Evolutionary conservation across 2,797 vertebrate species (phyloP), one percentile per base, ranked within the genome.

Genomic region (Pseudochaenichthys georgianus): DNA sequence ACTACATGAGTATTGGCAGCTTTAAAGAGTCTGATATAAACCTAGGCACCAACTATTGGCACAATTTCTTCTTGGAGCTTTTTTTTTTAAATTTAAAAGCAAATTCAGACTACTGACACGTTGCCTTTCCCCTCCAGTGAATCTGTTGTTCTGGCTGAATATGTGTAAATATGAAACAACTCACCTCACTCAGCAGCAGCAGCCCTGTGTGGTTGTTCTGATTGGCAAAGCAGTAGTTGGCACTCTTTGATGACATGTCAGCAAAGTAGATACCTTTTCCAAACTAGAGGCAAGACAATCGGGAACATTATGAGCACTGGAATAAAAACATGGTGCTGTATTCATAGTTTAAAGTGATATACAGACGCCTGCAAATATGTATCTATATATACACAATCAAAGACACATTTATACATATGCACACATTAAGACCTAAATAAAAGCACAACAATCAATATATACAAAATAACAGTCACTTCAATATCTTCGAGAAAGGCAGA

Each of bases 191-290:
- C 21, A 98, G 92, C 6, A 97, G 88, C 65, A 98, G 86, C 43
- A 98, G 89, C 1, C 96, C 97, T 0, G 82, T 60, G 3, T 95
- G 83, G 75, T 92, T 96, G 70, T 93, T 86, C 66, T 85, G 94
- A 55, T 73, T 95, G 65, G 96, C 86, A 54, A 96, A 97, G 86
- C 97, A 98, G 90, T 98, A 98, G 92, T 98, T 97, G 81, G 96
- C 97, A 51, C 97, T 97, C 85, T 98, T 98, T 43, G 97, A 98
- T 1, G 97, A 97, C 96, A 98, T 97, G 89, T 98, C 97, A 4
- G 97, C 97, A 82, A 98, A 98, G 84, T 98, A 98, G 91, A 98
- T 96, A 0, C 97, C 97, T 93, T 98, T 98, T 45, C 97, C 97
- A 80, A 97, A 98, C 97, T 98, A 85, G 52, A 73, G 12, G 64